Conservation (phyloP, 1,140 invertebrate genomes). For the Conopomorpha cramerella region DNA sequence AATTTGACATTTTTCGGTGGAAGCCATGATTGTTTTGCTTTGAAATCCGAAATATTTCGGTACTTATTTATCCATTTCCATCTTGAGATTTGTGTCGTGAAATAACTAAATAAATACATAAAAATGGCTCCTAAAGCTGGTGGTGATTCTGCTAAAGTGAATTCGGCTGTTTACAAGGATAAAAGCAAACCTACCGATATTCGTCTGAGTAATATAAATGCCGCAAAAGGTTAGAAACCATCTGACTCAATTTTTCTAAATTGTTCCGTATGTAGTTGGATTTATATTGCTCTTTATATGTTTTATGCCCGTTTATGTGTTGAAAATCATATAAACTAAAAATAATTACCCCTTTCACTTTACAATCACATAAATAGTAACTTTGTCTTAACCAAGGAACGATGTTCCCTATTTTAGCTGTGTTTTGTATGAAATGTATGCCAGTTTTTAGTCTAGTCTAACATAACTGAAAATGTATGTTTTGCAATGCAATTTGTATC, state of each 20-base stretch:
- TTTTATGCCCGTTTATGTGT: too few species aligned
- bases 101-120: conserved; percentile 1
- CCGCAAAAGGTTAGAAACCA: conserved; percentile 90
- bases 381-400: too few species aligned
- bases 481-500: too few species aligned
- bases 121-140: conserved; percentile 54
- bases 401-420: too few species aligned
- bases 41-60: neutral
- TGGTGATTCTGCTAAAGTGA: conserved; percentile 49
- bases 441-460: too few species aligned
- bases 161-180: conserved; percentile 71
- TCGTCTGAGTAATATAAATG: conserved; percentile 93
- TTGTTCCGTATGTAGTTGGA: too few species aligned
- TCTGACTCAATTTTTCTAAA: too few species aligned
- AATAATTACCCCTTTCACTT: too few species aligned
- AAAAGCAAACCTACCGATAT: conserved; percentile 96
- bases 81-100: conserved; percentile 1
- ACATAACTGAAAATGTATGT: conserved; percentile 14
- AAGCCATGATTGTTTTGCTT: conserved; percentile 1
- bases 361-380: too few species aligned
- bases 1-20: conserved; percentile 1
- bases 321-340: too few species aligned
- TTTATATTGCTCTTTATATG: too few species aligned
- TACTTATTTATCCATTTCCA: neutral
- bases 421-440: too few species aligned